Evolutionary conservation across 2,797 vertebrate genomes (phyloP), one percentile per base, ranked within the genome.

Genomic region (Pipistrellus pygmaeus): DNA sequence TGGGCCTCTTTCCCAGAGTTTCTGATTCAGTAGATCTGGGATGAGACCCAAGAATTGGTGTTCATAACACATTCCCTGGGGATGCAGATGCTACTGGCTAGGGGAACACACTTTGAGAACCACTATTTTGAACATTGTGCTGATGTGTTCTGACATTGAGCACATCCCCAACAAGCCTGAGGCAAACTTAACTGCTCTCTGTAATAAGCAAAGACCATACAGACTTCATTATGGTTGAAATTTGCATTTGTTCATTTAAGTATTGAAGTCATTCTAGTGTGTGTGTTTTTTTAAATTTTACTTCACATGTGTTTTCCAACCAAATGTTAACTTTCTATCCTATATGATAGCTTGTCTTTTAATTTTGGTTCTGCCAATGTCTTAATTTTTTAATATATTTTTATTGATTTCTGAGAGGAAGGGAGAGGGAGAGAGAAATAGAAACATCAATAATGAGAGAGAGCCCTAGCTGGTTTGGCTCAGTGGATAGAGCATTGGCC

Each of bases 221-320:
- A 32, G 7, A 32, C 35, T 23, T 91, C 48, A n/a, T 77, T 62
- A 48, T n/a, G 62, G 55, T 62, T 69, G 27, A 90, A 86, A 88
- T 91, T 68, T 91, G 23, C n/a, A 91, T 75, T 85, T 89, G 27
- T 66, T 88, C 60, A 72, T 91, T 76, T 48, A 76, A 55, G 66
- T 62, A 90, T 68, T 90, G 21, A 95, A 48, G n/a, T 94, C 78
- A 76, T 76, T 81, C 17, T 73, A 23, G 64, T 87, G 12, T 8
- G 13, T 46, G 46, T 46, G 46, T 72, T 78, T 62, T 30, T 62
- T n/a, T n/a, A n/a, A 3, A 30, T 62, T 62, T 62, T 10, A 57
- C 14, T 60, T 73, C 30, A 14, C 25, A 30, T 55, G 21, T 75
- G 35, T 90, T 94, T 90, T 85, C 30, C 30, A 92, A 85, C 18